Conservation (phyloP, 2,113 vertebrate species). For the Hystrix cristata region DNA sequence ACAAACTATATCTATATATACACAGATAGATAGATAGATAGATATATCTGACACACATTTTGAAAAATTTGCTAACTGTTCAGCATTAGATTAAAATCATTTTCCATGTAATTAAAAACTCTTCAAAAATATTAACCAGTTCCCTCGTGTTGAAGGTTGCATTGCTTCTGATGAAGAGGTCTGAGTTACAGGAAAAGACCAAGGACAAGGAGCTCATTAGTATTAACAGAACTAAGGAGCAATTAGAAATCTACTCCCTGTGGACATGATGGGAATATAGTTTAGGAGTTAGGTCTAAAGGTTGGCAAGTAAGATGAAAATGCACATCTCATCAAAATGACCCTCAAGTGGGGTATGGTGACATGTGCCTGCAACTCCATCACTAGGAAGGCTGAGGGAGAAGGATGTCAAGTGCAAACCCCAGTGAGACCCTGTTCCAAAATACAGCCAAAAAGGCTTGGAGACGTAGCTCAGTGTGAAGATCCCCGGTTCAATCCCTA, state of each 20-base stretch:
- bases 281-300: neutral
- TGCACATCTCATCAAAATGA: neutral
- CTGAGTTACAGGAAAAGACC: neutral
- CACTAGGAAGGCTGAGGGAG: neutral
- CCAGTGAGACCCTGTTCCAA: neutral
- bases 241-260: neutral
- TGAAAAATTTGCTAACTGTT: neutral
- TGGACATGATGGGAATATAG: neutral
- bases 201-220: neutral
- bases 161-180: neutral
- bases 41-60: too few species aligned
- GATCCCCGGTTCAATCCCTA: neutral
- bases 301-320: neutral
- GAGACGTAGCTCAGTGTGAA: neutral
- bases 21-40: too few species aligned
- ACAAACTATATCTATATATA: too few species aligned
- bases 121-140: neutral
- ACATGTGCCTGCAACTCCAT: neutral
- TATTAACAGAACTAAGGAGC: neutral
- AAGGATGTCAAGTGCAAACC: neutral
- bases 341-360: neutral
- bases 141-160: too few species aligned
- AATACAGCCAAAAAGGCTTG: neutral
- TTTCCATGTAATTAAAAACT: neutral
- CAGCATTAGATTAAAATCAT: neutral